Base-by-base conservation (phyloP, 2,113 vertebrate species). In the Prunella himalayana region DNA sequence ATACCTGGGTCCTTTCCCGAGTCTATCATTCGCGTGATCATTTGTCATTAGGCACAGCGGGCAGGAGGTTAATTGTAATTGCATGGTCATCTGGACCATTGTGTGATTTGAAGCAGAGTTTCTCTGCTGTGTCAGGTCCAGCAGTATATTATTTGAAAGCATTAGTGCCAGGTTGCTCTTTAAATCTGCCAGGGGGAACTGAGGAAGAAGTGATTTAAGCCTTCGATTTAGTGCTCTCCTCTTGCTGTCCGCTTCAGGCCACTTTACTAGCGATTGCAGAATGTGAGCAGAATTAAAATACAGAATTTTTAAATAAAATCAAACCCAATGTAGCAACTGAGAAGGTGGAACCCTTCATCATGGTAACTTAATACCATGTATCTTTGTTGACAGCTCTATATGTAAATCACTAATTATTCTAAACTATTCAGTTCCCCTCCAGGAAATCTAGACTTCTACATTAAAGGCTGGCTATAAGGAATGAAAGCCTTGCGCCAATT, bases 1-100 rank as follows among this genome's bases (percentile, higher is more conserved):
- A 87, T 95, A 83, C 77, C 65, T 72, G 30, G 39, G 63, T 88
- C 70, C 47, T 95, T 96, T 95, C 54, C 75, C 33, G 50, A 94
- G 31, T 59, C 82, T 76, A 31, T 97, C 82, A 86, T 95, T 97
- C 66, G 22, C 61, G 23, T 68, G 86, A 94, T 93, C 96, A 66
- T 97, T 98, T 97, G 92, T 97, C 97, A 94, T 94, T 96, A 97
- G 94, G 86, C 92, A 86, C 51, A 93, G 97, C 3, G 42, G 92
- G 97, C 95, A 94, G 92, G 88, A 96, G 96, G 97, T 97, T 98
- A 98, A 98, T 98, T 97, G 95, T 98, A 98, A 98, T 97, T 98
- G 96, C 69, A 64, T 19, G 50, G 97, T 98, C 97, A 97, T 98
- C 95, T 96, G 79, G 90, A 94, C 95, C 73, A 53, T 75, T 91